Conservation (phyloP, 2,113 vertebrate species). For the Machaerirhynchus nigripectus region DNA sequence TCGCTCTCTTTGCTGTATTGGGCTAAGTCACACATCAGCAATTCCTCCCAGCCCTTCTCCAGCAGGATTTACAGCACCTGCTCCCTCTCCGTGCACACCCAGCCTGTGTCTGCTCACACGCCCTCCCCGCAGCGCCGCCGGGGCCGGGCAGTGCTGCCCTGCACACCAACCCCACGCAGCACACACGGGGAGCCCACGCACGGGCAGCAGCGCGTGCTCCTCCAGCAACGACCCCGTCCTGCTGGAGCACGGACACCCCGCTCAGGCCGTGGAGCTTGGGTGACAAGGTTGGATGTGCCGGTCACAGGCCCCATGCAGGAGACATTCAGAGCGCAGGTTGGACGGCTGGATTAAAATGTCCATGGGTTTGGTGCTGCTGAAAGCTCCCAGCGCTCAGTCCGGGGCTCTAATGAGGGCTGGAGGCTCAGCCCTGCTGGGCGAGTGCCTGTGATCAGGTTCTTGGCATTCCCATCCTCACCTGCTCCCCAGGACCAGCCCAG, state of each 20-base stretch:
- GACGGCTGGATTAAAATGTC: fast-evolving
- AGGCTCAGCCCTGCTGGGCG: background rate
- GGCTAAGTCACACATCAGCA: background rate
- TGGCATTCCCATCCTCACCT: background rate
- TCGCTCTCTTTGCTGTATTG: background rate
- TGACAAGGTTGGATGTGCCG: background rate
- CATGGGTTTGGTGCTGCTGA: background rate
- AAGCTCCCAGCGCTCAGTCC: background rate
- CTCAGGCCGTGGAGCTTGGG: background rate
- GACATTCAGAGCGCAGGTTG: background rate
- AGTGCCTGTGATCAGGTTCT: background rate
- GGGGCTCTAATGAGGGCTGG: background rate
- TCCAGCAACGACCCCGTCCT: background rate
- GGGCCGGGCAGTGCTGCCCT: background rate
- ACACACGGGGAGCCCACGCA: background rate
- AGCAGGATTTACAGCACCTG: background rate
- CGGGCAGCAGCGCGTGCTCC: fast-evolving
- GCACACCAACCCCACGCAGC: background rate
- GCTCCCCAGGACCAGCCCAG: background rate
- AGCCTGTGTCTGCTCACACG: background rate
- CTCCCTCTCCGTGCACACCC: background rate
- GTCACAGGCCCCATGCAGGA: background rate
- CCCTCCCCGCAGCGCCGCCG: background rate
- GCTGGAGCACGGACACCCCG: background rate
- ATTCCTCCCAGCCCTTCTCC: background rate